Base-by-base conservation (phyloP, 2,888 invertebrate species). In the Xylocampa areola region DNA sequence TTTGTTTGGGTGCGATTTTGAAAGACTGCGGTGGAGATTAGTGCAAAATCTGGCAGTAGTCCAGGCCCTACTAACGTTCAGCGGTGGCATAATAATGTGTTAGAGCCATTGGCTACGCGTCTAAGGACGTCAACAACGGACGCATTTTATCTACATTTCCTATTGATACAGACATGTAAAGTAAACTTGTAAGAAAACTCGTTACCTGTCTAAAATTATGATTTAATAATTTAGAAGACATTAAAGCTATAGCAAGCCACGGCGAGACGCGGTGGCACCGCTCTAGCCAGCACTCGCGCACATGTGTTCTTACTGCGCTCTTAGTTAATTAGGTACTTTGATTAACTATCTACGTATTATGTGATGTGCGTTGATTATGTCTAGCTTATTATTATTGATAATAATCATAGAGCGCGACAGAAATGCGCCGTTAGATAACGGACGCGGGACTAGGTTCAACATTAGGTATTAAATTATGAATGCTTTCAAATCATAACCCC, bases 1-100 rank as follows among this genome's bases (percentile, higher is more conserved):
- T 82, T 84, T 84, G 86, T 86, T 86, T 85, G 82, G 84, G 81
- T 79, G 80, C 73, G 73, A 47, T 49, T 68, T 67, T 80, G 71
- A 81, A 76, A 77, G 74, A 73, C 63, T 72, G 71, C 57, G 65
- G 53, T 65, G 70, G 50, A 63, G 72, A 73, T 79, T 75, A 71
- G 66, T 55, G 59, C 36, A 55, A 57, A 47, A 63, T 13, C 71
- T 88, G 88, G 89, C 88, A 79, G 11, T 52, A 32, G 25, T 69
- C 86, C 88, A 88, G 73, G 48, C 43, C 23, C 50, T 41, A 40
- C 25, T 33, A 35, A 30, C 21, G 25, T 33, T 39, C 11, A 25
- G 32, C 43, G 27, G 33, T 21, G 29, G 19, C 33, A 57, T 30
- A 51, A 17, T 37, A 21, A 27, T 16, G 10, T 8, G 14, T n/a